Percentiles rank a stretch among this genome's conserved stretches.
Conservation (phyloP, 2,797 vertebrate species). For the Phrynocephalus guinanensis region DNA sequence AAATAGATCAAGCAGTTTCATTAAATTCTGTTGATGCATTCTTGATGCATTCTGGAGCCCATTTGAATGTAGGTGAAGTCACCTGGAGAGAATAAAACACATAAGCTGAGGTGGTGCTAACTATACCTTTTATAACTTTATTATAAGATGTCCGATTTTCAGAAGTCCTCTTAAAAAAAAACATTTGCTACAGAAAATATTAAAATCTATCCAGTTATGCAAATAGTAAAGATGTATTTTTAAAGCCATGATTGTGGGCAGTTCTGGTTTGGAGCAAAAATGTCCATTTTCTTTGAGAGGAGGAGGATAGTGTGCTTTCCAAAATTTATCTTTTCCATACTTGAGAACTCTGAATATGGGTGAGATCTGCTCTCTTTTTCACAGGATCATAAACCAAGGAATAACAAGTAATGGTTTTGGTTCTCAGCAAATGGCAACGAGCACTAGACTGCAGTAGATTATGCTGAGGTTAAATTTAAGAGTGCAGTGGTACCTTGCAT, state of each 20-base stretch:
- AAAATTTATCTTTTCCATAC: neutral
- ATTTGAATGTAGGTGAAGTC: conserved; percentile 9
- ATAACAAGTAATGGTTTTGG: neutral
- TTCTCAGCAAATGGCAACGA: neutral
- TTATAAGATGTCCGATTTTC: neutral
- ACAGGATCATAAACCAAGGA: neutral
- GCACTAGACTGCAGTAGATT: neutral
- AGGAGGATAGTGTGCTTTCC: neutral
- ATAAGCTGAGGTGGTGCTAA: neutral
- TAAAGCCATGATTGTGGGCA: neutral
- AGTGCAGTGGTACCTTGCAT: neutral
- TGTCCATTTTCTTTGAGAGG: neutral
- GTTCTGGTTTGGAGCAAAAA: neutral
- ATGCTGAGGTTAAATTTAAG: neutral
- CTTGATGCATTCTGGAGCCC: conserved; percentile 28
- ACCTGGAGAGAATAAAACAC: neutral
- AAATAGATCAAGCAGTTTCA: conserved; percentile 33
- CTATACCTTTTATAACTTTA: neutral
- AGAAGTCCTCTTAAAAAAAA: neutral
- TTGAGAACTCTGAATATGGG: neutral
- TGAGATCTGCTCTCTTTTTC: neutral
- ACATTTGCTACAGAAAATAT: neutral
- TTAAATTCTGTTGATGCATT: conserved; percentile 46
- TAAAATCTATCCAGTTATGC: neutral
- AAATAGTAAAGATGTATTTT: neutral